Base-by-base conservation (phyloP, 2,113 vertebrate genomes). In the Galbula dea region DNA sequence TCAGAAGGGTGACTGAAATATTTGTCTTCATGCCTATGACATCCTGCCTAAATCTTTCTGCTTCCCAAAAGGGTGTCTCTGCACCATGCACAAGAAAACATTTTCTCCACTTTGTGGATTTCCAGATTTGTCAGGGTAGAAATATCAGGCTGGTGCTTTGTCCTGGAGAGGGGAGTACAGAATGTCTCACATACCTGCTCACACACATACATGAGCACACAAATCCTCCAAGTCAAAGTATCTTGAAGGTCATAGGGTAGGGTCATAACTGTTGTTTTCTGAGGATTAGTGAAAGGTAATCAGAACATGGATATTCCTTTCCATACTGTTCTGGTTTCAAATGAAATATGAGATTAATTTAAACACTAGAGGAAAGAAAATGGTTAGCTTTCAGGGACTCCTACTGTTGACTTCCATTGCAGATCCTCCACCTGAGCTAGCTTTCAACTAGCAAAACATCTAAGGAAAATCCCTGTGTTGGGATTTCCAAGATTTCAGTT, bases 151-250 rank as follows among this genome's bases (percentile, higher is more conserved):
- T 90, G 41, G 10, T 62, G 34, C 10, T 73, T 83, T 43, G 21
- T 55, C 4, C 26, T 67, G 16, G 34, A 37, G 32, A 15, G 83
- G 30, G 29, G 36, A 90, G 12, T n/a, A 74, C 32, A 67, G 61
- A 9, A 17, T 80, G 0, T 68, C 32, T 73, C 61, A 58, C 37
- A 18, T 6, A 58, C 23, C 15, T 66, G 37, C 58, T 75, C 13
- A 37, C 12, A 5, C 12, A 5, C 4, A 7, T 24, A 11, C 15
- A 11, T 43, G 41, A 15, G 14, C 12, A 67, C 1, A 24, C 1
- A 55, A 51, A 34, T 58, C 30, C 27, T 86, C 43, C 34, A 41
- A 69, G 22, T 69, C 58, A 39, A 11, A 39, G 12, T 15, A 57
- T 32, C 55, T 71, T 67, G 20, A 58, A 62, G n/a, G 18, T 69